Conservation (phyloP, 2,797 vertebrate genomes). For the Caiman crocodilus region DNA sequence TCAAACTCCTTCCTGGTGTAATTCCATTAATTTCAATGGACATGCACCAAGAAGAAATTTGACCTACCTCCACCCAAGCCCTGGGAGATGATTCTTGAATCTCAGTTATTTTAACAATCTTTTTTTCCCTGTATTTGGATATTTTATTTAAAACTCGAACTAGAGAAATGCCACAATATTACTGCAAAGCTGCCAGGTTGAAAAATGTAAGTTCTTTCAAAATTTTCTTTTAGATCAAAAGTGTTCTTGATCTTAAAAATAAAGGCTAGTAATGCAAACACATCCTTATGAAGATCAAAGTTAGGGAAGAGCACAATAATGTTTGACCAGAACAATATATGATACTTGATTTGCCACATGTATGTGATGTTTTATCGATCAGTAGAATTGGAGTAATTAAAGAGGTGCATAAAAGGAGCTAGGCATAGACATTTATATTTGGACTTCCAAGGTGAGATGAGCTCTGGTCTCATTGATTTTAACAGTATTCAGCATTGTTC, state of each 20-base stretch:
- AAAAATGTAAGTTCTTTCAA: not conserved
- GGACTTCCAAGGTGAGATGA: not conserved
- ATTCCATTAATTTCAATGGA: not conserved
- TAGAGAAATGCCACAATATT: not conserved
- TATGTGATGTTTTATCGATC: not conserved
- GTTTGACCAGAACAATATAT: not conserved
- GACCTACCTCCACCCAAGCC: not conserved
- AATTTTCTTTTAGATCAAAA: conserved; percentile 25
- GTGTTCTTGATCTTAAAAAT: not conserved
- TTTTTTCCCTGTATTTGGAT: not conserved
- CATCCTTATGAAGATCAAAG: too few species aligned
- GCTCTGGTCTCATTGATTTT: not conserved
- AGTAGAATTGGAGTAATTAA: not conserved
- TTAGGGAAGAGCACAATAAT: too few species aligned
- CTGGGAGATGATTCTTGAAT: conserved; percentile 41
- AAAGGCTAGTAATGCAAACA: not conserved
- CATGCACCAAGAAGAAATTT: not conserved
- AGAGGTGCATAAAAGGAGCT: not conserved
- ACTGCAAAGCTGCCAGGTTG: not conserved
- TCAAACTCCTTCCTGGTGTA: not conserved
- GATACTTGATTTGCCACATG: not conserved
- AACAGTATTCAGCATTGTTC: conserved; percentile 32
- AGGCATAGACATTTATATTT: not conserved
- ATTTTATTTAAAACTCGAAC: not conserved
- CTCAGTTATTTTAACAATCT: not conserved